Percentiles rank a stretch among this genome's conserved stretches.
Conservation (phyloP, 2,113 vertebrate genomes). For the Microtus richardsoni region DNA sequence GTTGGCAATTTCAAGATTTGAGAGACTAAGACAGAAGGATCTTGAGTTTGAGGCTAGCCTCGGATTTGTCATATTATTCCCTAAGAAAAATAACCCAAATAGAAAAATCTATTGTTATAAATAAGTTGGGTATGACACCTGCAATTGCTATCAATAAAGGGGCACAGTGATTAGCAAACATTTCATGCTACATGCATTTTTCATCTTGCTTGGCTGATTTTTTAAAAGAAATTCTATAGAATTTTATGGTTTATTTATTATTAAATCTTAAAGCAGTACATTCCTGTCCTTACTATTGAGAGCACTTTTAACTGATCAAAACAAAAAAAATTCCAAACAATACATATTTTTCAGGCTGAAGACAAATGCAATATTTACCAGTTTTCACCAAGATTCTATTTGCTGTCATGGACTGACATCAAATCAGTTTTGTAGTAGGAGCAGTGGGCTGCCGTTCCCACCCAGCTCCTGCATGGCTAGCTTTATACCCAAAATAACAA, state of each 20-base stretch:
- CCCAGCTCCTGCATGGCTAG: no score
- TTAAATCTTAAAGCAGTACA: neutral
- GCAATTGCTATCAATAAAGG: neutral
- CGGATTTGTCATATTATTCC: neutral
- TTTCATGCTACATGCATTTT: neutral
- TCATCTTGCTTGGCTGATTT: neutral
- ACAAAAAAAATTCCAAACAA: neutral
- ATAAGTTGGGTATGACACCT: neutral
- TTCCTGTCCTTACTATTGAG: neutral
- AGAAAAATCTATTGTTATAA: neutral
- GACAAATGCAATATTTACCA: neutral
- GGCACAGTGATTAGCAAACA: neutral
- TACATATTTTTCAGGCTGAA: neutral
- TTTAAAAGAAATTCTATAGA: neutral
- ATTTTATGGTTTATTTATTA: neutral
- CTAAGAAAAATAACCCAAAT: neutral
- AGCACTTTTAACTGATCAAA: neutral
- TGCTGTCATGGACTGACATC: neutral
- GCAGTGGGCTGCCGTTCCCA: accelerated
- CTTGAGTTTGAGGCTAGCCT: no score
- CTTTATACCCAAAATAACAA: no score
- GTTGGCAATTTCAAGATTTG: neutral
- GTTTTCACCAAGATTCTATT: neutral
- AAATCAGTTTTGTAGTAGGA: neutral
- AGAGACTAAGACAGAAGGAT: neutral